Base-by-base conservation (phyloP, 2,888 invertebrate genomes). In the Amphipoea lucens region DNA sequence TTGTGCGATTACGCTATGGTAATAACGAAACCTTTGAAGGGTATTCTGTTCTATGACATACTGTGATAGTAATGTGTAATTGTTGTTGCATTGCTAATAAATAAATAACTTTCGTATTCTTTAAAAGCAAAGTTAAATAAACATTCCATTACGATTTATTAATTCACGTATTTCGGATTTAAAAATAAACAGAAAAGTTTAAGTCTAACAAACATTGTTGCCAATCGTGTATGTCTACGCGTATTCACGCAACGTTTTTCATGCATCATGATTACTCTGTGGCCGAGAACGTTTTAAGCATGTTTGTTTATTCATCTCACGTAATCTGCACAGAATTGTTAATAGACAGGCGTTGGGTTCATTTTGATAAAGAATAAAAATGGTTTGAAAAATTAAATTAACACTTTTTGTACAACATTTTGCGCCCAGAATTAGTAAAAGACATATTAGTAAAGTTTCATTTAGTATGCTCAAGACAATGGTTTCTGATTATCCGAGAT, bases 181-280 rank as follows among this genome's bases (percentile, higher is more conserved):
- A 17, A 65, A 76, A 40, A n/a, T 7, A 42, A 54, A 17, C 20
- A 29, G 4, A 14, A 36, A 51, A n/a, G 7, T 17, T 17, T 42
- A 1, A 36, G 6, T 42, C 1, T 65, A 23, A 54, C 5, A 65
- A 20, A 70, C 45, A 62, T 45, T 40, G 17, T 66, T 20, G 23
- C 7, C 14, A 40, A 45, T 70, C 40, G 40, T 12, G 11, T 65
- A 54, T 57, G 29, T 54, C n/a, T 62, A 48, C 85, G 82, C 62
- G 81, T 81, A n/a, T 71, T 57, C 54, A 66, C 74, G 48, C 66
- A 57, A 74, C 70, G 42, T n/a, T 67, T 51, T 57, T 17, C 81
- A 63, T 57, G 74, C 74, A 48, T 74, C 74, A 17, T 81, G 70
- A 74, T 74, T 51, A 81, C 75, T 60, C 74, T 85, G 81, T 70